Evolutionary conservation across 2,797 vertebrate genomes (phyloP).

Genomic region (Muscicapa striata): DNA sequence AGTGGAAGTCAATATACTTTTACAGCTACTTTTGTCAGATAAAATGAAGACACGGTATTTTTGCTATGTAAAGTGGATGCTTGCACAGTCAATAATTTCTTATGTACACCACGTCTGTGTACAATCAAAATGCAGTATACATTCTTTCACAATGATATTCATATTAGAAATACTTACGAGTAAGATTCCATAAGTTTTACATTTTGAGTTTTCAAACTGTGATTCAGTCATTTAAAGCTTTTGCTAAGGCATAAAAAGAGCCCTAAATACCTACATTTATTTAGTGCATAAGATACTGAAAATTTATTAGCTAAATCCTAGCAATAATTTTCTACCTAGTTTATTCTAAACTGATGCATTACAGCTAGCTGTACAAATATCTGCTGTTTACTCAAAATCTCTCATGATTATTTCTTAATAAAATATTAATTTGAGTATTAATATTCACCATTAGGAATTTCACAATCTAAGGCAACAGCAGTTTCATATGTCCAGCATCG

Average conservation of each 20-base stretch:
- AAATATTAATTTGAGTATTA: not conserved
- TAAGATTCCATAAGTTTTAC: not conserved
- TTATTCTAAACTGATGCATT: not conserved
- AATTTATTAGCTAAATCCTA: not conserved
- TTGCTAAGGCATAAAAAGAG: not conserved
- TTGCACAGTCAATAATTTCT: not conserved
- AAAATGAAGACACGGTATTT: not conserved
- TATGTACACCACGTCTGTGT: not conserved
- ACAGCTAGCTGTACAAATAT: not conserved
- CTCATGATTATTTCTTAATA: not conserved
- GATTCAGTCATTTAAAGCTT: not conserved
- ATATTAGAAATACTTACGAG: not conserved
- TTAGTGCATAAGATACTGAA: not conserved
- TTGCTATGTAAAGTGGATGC: not conserved
- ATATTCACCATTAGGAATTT: slow-evolving; percentile 88
- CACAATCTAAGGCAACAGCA: slow-evolving; percentile 84
- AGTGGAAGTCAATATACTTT: not conserved
- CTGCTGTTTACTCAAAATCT: not conserved
- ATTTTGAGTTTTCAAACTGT: not conserved
- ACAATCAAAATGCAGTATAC: not conserved
- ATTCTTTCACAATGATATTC: not conserved
- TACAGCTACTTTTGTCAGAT: not conserved
- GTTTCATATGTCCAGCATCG: slow-evolving; percentile 86
- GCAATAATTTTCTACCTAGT: not conserved
- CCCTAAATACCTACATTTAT: accelerated